Evolutionary conservation across 2,113 vertebrate genomes (phyloP).

Genomic region (Cynocephalus volans): DNA sequence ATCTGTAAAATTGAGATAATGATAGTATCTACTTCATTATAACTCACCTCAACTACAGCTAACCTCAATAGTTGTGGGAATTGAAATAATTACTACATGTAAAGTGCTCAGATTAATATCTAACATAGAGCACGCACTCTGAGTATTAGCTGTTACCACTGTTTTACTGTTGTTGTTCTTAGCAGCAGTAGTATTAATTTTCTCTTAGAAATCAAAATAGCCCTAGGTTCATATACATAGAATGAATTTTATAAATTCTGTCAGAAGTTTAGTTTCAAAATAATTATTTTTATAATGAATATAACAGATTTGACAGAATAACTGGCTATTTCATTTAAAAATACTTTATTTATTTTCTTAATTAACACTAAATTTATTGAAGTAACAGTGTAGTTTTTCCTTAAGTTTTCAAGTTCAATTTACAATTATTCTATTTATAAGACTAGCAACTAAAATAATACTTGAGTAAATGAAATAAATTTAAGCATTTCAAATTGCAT

Average conservation of each 20-base stretch:
- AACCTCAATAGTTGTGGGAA: not conserved
- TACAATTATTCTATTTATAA: not conserved
- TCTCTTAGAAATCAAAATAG: not conserved
- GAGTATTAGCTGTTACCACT: not conserved
- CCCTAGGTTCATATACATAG: not conserved
- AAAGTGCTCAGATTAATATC: not conserved
- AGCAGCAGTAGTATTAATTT: not conserved
- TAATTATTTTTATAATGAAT: not conserved
- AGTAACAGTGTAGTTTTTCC: conserved; percentile 17
- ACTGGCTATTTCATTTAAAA: not conserved
- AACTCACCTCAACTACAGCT: not conserved
- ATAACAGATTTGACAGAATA: not conserved
- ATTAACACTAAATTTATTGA: not conserved
- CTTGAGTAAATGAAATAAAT: not conserved
- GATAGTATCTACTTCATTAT: not conserved
- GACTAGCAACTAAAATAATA: not conserved
- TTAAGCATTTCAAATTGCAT: not conserved
- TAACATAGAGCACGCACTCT: not conserved
- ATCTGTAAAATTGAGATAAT: not conserved
- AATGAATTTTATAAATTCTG: not conserved
- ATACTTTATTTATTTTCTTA: not conserved
- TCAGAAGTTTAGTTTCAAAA: not conserved
- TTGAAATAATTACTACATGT: not conserved
- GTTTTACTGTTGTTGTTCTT: not conserved
- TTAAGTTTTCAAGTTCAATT: not conserved